Conservation (phyloP, 2,797 vertebrate genomes). For the Myiothlypis chrysogaster region DNA sequence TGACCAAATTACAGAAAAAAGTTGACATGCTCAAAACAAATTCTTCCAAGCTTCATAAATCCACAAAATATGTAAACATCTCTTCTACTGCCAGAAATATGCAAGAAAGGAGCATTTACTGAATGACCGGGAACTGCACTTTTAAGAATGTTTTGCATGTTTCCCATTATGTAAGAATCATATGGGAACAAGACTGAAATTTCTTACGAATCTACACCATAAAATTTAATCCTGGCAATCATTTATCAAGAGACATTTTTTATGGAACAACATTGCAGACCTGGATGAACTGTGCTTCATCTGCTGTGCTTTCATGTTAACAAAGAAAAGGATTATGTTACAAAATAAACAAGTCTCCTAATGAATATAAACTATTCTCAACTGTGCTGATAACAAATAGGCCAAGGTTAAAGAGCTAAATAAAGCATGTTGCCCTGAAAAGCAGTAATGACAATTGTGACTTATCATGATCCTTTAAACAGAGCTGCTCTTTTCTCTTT, state of each 20-base stretch:
- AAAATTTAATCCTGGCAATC: conserved; percentile 60
- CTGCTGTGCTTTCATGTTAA: conserved; percentile 52
- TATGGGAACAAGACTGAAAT: conserved; percentile 49
- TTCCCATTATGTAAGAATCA: conserved; percentile 63
- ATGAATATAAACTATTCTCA: conserved; percentile 63
- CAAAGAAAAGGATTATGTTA: conserved; percentile 64
- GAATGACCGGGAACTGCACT: neutral
- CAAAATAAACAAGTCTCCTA: conserved; percentile 55
- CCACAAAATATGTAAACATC: neutral
- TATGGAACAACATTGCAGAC: conserved; percentile 16
- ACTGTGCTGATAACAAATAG: conserved; percentile 56
- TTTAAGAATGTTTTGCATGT: conserved; percentile 44
- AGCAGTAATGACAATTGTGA: conserved; percentile 26
- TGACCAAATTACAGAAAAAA: neutral
- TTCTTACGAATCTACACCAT: conserved; percentile 41
- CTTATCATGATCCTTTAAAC: conserved; percentile 21
- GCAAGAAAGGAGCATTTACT: neutral
- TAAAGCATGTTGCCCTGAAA: conserved; percentile 45
- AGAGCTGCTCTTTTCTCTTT: conserved; percentile 1
- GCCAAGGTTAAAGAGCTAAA: conserved; percentile 65
- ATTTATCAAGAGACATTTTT: conserved; percentile 54
- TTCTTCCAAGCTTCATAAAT: neutral
- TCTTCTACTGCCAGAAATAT: neutral
- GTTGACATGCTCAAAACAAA: neutral
- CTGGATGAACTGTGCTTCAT: conserved; percentile 3